Conservation (phyloP, 1,140 invertebrate genomes). For the Camponotus vicinus region DNA sequence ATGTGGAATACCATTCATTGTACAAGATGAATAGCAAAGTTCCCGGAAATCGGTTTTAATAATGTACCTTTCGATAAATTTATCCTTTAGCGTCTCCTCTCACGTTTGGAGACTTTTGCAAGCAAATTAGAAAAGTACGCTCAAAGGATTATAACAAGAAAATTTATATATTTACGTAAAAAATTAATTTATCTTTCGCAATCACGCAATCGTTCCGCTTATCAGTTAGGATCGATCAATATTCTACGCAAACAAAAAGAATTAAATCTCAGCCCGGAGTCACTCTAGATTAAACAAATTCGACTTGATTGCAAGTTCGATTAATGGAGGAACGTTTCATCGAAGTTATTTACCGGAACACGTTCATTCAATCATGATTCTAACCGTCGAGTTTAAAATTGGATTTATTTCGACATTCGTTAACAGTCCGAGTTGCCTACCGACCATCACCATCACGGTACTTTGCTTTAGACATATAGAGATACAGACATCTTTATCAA, state of each 20-base stretch:
- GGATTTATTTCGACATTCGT: conserved; percentile 55
- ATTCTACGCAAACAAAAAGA: conserved; percentile 52
- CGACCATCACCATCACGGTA: conserved; percentile 1
- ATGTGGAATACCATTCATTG: conserved; percentile 1
- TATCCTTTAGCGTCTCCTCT: neutral
- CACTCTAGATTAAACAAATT: conserved; percentile 49
- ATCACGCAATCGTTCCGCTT: conserved; percentile 15
- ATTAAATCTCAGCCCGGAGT: conserved; percentile 55
- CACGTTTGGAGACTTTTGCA: neutral
- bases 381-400: conserved; percentile 50
- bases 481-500: conserved; percentile 15
- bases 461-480: conserved; percentile 33
- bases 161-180: conserved; percentile 5
- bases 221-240: conserved; percentile 42
- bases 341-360: conserved; percentile 46
- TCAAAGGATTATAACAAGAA: too few species aligned
- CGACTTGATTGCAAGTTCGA: conserved; percentile 27
- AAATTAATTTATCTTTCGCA: conserved; percentile 40
- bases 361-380: conserved; percentile 50
- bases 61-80: neutral
- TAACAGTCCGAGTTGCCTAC: conserved; percentile 30
- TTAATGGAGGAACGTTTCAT: conserved; percentile 59
- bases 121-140: neutral
- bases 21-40: neutral
- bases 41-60: neutral